Evolutionary conservation across 2,888 invertebrate species (phyloP), one percentile per base, ranked within the genome.

Genomic region (Eucriotettix oculatus): DNA sequence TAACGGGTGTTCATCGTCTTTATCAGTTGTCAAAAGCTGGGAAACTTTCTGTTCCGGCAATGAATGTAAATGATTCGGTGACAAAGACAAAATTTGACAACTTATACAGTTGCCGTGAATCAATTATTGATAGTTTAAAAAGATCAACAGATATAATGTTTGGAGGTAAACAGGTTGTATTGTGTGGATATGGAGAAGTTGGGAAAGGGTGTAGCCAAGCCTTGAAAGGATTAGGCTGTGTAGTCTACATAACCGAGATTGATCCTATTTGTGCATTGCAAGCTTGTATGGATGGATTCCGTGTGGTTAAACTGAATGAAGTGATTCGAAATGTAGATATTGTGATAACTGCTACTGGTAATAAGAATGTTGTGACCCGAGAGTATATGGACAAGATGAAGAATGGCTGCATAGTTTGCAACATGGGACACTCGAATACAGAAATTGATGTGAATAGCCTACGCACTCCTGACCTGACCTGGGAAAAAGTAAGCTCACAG

Each of bases 1-100:
- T 96, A 52, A 97, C 97, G 0, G 97, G 97, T n/a, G 96, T 97
- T 1, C 97, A 97, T 75, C 84, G 97, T 63, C 78, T 97, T 59
- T 97, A 97, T 73, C 96, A 97, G 73, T 79, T 97, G 52, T 93
- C 94, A 56, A 96, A 95, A 76, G 90, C 92, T 16, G 90, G 90
- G 60, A 95, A 95, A 75, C 76, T 97, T 62, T 87, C 90, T 44
- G 94, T 96, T 29, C 96, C 97, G 2, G 97, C 97, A 1, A 97
- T 97, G 94, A 97, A 97, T 74, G 96, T 97, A 44, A 97, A 97
- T 72, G 97, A 97, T 73, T 95, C 95, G 7, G 96, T 97, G 53
- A 97, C 95, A 2, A 97, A 97, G 80, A 96, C 95, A 54, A 97
- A 96, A 77, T 97, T 96, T 71, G 97, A 97, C 74, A 97, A 96